These are phyloP conservation scores for Formica exsecta DNA, from an alignment of 1,140 invertebrate genomes.

Conservation along the genomic window DNA sequence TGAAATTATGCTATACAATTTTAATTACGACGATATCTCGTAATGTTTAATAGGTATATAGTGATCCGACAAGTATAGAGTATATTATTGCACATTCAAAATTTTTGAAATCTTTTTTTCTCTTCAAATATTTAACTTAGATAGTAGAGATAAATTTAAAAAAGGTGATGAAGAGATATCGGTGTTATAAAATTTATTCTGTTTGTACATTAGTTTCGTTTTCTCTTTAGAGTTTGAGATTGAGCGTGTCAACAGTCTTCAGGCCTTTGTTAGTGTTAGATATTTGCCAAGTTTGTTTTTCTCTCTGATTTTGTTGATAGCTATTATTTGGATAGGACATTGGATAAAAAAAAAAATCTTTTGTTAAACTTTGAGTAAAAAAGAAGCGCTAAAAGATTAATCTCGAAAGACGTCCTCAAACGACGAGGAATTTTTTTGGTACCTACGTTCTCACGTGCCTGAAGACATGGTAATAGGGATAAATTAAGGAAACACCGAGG, in stretches of 20 bases:
- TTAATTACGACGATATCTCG: not conserved
- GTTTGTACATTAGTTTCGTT: not conserved
- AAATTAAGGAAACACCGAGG: slow-evolving; percentile 71
- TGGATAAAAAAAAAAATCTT: not conserved
- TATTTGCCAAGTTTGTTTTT: slow-evolving; percentile 9
- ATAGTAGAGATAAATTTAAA: not conserved
- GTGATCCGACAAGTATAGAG: not conserved
- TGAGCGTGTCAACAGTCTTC: not conserved
- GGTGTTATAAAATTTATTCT: slow-evolving; percentile 23
- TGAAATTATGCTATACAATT: not conserved
- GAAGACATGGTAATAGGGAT: slow-evolving; percentile 61
- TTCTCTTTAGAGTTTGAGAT: not conserved
- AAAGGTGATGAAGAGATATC: not conserved
- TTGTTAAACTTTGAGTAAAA: slow-evolving; percentile 33
- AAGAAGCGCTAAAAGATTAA: slow-evolving; percentile 41
- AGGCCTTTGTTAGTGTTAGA: slow-evolving; percentile 19
- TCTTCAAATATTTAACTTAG: not conserved
- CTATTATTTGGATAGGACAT: slow-evolving; percentile 43
- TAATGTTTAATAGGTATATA: not conserved
- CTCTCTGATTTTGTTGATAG: slow-evolving; percentile 21
- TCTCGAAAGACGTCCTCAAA: slow-evolving; percentile 2
- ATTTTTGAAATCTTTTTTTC: not conserved
- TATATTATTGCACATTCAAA: not conserved
- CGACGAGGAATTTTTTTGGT: slow-evolving; percentile 52
- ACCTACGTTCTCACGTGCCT: slow-evolving; percentile 9